These are phyloP conservation scores for Nephrotoma flavescens DNA, from an alignment of 2,888 invertebrate genomes.

Conservation along the genomic window DNA sequence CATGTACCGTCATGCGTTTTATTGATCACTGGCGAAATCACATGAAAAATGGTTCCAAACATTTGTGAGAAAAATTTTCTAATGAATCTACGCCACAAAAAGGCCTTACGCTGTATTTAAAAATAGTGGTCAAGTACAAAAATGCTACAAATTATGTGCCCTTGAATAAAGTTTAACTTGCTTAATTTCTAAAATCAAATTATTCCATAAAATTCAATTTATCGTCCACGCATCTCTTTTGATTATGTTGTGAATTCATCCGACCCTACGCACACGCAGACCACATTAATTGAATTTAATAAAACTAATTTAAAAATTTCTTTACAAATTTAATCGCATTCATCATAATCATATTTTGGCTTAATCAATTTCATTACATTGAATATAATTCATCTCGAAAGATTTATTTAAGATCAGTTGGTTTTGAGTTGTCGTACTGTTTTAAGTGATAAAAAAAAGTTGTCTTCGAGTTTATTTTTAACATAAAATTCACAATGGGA, in stretches of 20 bases:
- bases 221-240: background rate
- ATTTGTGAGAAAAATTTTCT: too few species aligned
- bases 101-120: too few species aligned
- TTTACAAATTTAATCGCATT: background rate
- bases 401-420: background rate
- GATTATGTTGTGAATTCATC: background rate
- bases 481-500: background rate
- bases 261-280: background rate
- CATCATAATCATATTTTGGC: background rate
- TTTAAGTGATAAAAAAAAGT: background rate
- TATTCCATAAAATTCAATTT: background rate
- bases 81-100: too few species aligned
- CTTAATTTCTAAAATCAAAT: background rate
- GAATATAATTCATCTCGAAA: too few species aligned
- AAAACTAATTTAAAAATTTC: background rate
- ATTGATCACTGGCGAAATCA: too few species aligned
- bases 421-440: background rate
- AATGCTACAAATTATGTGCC: background rate
- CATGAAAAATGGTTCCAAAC: too few species aligned
- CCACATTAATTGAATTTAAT: background rate
- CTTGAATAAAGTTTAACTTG: background rate
- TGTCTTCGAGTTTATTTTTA: background rate
- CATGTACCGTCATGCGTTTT: too few species aligned
- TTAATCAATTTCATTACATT: background rate
- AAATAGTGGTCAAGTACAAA: too few species aligned